Conservation (phyloP, 2,113 vertebrate genomes). For the Otocyon megalotis region DNA sequence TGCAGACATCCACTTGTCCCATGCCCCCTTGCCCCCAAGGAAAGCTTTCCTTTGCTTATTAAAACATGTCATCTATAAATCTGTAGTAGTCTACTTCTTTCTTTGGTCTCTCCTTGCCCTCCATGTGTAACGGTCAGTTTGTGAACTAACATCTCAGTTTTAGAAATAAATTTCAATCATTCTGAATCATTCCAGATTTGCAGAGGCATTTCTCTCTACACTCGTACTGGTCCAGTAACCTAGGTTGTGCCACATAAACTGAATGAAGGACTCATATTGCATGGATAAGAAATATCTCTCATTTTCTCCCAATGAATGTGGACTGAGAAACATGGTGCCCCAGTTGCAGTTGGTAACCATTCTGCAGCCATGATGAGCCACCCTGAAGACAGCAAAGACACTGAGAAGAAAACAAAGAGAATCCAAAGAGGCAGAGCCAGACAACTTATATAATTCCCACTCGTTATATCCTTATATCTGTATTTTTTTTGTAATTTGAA, state of each 20-base stretch:
- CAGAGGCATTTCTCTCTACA: neutral
- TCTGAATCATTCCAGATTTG: neutral
- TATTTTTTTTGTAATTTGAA: neutral
- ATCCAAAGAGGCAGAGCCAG: neutral
- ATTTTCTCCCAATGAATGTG: neutral
- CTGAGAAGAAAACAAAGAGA: neutral
- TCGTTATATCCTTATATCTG: neutral
- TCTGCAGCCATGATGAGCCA: neutral
- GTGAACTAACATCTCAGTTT: neutral
- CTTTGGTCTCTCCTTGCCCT: neutral
- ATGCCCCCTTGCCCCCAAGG: neutral
- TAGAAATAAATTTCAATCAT: neutral
- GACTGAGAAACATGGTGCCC: neutral
- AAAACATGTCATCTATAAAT: neutral
- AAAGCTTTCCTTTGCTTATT: neutral
- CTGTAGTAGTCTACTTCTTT: neutral
- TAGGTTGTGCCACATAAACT: too few species aligned
- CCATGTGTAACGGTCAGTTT: neutral
- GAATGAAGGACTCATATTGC: neutral
- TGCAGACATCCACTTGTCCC: neutral
- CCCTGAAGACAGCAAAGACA: neutral
- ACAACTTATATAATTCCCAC: rapidly evolving
- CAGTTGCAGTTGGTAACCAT: neutral
- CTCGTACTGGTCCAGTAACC: neutral
- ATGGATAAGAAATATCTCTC: neutral